Conservation (phyloP, 2,113 vertebrate genomes). For the Elgaria multicarinata region DNA sequence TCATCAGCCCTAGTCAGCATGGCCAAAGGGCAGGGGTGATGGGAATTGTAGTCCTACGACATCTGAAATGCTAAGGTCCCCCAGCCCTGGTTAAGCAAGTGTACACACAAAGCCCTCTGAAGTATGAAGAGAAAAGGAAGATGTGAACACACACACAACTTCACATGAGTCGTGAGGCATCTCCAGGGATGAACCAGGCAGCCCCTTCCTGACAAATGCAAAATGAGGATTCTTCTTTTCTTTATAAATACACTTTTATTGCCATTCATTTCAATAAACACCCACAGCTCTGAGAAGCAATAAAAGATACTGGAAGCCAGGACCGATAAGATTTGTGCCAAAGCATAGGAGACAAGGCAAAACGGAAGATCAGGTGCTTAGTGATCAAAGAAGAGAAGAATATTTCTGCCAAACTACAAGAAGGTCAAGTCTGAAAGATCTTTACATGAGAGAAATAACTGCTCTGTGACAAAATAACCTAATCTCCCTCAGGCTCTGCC, state of each 20-base stretch:
- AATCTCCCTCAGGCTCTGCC: background rate
- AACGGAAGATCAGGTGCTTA: background rate
- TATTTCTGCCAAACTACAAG: background rate
- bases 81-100: background rate
- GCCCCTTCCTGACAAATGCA: background rate
- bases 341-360: background rate
- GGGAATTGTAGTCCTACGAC: background rate
- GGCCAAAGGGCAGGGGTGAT: background rate
- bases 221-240: accelerated
- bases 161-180: background rate
- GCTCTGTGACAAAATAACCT: background rate
- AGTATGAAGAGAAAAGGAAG: background rate
- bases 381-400: background rate
- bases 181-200: background rate
- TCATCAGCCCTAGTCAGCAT: background rate
- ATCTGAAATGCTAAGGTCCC: background rate
- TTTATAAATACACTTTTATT: background rate
- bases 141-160: background rate
- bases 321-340: background rate
- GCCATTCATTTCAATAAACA: background rate
- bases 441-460: background rate
- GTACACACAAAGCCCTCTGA: background rate
- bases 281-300: background rate
- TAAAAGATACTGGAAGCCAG: background rate
- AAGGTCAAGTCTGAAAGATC: background rate